phyloP scores from a whole-genome alignment of 2,113 vertebrate species.

The Nematolebias whitei region DNA sequence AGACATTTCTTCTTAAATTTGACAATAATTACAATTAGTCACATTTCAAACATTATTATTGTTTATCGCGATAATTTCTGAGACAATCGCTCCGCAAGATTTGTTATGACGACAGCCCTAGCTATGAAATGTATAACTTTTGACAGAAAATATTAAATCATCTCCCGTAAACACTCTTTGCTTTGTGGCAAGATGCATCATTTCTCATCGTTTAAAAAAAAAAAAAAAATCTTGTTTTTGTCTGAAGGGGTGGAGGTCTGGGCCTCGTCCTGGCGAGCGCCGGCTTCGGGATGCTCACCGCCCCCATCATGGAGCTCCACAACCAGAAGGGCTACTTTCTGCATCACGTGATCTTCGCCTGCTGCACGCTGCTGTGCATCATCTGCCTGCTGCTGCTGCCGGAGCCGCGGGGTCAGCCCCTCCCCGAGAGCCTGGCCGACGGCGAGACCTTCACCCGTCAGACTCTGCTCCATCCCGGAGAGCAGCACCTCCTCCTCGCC shows the following conservation, averaged over 20 bases:
- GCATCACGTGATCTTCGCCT: conserved; percentile 97
- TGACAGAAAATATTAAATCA: background rate
- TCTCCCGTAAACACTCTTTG: too few species aligned
- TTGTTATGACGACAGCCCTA: too few species aligned
- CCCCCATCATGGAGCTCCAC: conserved; percentile 97
- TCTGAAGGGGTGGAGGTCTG: conserved; percentile 88
- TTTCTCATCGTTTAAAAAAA: too few species aligned
- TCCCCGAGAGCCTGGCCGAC: conserved; percentile 91
- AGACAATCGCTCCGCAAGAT: too few species aligned
- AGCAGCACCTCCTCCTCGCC: conserved; percentile 93
- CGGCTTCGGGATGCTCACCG: conserved; percentile 94
- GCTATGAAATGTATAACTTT: too few species aligned
- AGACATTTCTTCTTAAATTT: too few species aligned
- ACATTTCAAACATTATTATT: too few species aligned
- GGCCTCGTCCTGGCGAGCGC: conserved; percentile 95
- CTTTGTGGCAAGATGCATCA: too few species aligned
- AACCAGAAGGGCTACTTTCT: conserved; percentile 99
- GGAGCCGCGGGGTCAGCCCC: conserved; percentile 88
- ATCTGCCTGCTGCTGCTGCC: conserved; percentile 97
- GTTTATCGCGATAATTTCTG: too few species aligned
- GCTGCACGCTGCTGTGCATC: conserved; percentile 98
- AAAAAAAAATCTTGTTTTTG: background rate
- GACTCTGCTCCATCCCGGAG: conserved; percentile 87
- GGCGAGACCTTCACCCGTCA: conserved; percentile 93
- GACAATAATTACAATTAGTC: too few species aligned